Percentiles rank a stretch among this genome's conserved stretches.
phyloP scores from a whole-genome alignment of 2,797 vertebrate species.

The Malurus leucopterus region DNA sequence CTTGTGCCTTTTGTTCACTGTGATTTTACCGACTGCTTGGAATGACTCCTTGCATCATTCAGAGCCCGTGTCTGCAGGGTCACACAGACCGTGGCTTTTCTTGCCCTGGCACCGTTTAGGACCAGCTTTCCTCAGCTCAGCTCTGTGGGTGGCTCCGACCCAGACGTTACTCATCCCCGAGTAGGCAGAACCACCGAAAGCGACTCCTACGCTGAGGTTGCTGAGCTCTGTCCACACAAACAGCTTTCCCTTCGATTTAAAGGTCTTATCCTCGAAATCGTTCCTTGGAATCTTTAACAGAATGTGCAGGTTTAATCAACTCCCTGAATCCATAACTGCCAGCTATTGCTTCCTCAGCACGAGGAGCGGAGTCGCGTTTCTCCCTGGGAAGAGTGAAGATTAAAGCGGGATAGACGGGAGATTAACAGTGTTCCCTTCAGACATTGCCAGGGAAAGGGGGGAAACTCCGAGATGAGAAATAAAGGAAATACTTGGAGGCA shows the following conservation, averaged over 20 bases:
- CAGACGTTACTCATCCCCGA: slow-evolving; percentile 40
- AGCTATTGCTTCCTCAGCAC: slow-evolving; percentile 16
- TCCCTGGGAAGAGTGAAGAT: slow-evolving; percentile 17
- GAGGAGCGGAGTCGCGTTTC: neutral
- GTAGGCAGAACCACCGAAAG: neutral
- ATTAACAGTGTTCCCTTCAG: neutral
- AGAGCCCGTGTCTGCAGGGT: neutral
- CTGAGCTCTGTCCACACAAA: slow-evolving; percentile 45
- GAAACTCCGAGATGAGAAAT: neutral
- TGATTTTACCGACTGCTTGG: neutral
- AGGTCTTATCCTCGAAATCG: slow-evolving; percentile 56
- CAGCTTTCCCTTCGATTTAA: slow-evolving; percentile 61
- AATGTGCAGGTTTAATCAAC: slow-evolving; percentile 30
- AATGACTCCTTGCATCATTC: neutral
- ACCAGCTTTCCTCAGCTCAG: neutral
- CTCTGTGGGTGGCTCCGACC: slow-evolving; percentile 33
- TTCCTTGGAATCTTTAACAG: slow-evolving; percentile 44
- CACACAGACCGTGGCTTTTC: neutral
- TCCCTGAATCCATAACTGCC: slow-evolving; percentile 43
- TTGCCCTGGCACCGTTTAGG: neutral
- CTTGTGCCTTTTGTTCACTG: neutral
- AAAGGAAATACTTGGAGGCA: slow-evolving; percentile 16
- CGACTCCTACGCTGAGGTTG: slow-evolving; percentile 26
- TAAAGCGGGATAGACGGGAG: slow-evolving; percentile 19
- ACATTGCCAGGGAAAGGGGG: neutral